A percentile compares a stretch with the other conserved stretches of the same genome.
Conservation (phyloP, 2,888 invertebrate species). For the Euphydryas editha region DNA sequence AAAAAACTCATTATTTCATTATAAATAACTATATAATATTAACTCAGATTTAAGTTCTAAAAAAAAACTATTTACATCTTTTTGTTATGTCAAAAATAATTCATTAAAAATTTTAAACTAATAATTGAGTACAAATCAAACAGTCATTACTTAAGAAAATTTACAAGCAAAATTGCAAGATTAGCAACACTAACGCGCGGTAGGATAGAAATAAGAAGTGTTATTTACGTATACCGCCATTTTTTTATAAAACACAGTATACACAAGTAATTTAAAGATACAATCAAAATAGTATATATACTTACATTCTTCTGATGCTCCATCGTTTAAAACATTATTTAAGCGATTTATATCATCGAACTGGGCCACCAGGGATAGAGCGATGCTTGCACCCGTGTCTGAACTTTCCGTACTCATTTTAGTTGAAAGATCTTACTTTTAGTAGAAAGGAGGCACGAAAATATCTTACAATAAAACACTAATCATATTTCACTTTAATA, state of each 20-base stretch:
- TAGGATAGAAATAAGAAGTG: slow-evolving; percentile 12
- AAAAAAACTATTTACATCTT: too few relatives aligned
- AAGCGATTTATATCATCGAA: slow-evolving; percentile 89
- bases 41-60: too few relatives aligned
- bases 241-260: background rate
- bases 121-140: background rate
- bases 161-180: background rate
- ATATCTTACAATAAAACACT: slow-evolving; percentile 17
- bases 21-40: too few relatives aligned
- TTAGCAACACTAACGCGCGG: background rate
- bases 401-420: slow-evolving; percentile 74
- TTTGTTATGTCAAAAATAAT: too few relatives aligned
- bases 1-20: too few relatives aligned
- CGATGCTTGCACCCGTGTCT: slow-evolving; percentile 64
- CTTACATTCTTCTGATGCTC: slow-evolving; percentile 88
- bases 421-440: slow-evolving; percentile 7
- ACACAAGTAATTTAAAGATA: background rate
- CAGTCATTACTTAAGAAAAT: background rate
- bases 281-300: slow-evolving; percentile 33
- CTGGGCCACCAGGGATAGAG: slow-evolving; percentile 86
- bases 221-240: slow-evolving; percentile 28
- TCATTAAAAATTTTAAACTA: too few relatives aligned
- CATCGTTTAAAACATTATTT: slow-evolving; percentile 85
- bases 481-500: slow-evolving; percentile 43
- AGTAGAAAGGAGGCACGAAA: background rate